These are phyloP conservation scores for Andrena fulva DNA, from an alignment of 2,888 invertebrate genomes.

Conservation along the genomic window DNA sequence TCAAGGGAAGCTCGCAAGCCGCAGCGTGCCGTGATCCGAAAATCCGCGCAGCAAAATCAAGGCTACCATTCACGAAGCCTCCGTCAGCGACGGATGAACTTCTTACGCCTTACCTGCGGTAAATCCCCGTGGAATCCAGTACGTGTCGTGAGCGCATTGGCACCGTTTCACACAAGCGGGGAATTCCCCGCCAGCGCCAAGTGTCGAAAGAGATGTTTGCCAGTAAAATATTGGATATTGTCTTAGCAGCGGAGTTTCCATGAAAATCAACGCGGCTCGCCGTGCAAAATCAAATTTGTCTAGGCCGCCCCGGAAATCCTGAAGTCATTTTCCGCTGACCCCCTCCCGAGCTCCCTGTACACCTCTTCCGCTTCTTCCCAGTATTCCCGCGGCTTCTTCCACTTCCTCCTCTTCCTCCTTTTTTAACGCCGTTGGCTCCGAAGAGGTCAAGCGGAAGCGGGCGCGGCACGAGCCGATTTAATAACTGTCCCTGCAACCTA, in stretches of 20 bases:
- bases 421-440: constrained; percentile 13
- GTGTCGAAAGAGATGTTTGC: constrained; percentile 66
- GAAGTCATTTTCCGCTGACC: constrained; percentile 50
- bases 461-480: constrained; percentile 55
- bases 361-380: neutral
- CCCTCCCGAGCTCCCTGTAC: neutral
- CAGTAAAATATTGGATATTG: constrained; percentile 78
- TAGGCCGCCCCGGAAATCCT: constrained; percentile 69
- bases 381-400: neutral
- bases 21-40: neutral
- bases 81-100: neutral
- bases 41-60: neutral
- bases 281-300: constrained; percentile 72
- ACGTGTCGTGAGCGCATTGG: constrained; percentile 50
- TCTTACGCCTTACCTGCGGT: constrained; percentile 16
- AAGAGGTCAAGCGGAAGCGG: constrained; percentile 36
- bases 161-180: constrained; percentile 54
- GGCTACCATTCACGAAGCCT: neutral
- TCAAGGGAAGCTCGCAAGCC: neutral
- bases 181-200: constrained; percentile 44
- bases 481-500: neutral
- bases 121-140: constrained; percentile 22
- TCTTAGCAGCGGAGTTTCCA: constrained; percentile 67
- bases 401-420: neutral
- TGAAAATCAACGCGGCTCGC: constrained; percentile 58